Base-by-base conservation (phyloP, 1,140 invertebrate genomes). In the Meteorus sp. region DNA sequence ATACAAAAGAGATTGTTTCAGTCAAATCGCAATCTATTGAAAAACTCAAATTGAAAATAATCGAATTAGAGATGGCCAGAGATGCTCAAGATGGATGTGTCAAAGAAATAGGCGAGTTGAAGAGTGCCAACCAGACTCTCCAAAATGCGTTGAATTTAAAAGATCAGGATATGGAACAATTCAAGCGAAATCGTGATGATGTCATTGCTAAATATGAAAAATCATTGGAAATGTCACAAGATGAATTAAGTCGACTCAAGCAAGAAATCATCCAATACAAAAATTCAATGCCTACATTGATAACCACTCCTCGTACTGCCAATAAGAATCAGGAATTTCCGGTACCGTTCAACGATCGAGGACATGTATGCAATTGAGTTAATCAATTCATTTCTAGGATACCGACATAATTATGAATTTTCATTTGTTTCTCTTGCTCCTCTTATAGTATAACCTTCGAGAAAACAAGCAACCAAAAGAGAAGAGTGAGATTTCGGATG, bases 131-230 rank as follows among this genome's bases (percentile, higher is more conserved):
- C 11, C 22, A 7, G 5, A 31, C n/a, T 22, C 20, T 48, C 9
- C 23, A 25, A 15, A 56, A 20, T 9, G 41, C 13, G 1, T n/a
- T 65, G 2, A 37, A 31, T 25, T 20, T 56, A n/a, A 65, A 60
- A 7, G 67, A 76, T 3, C 56, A 17, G 0, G 75, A 78, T 44
- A 68, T 78, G 66, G 61, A 75, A 20, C 15, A 60, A 3, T 79
- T 77, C 39, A 66, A 53, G 41, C 71, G 61, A 37, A 71, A 76
- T 60, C 65, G 74, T 11, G 61, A 76, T 29, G 59, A 62, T 5
- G 70, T 63, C 7, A 59, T 76, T 2, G 19, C 22, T 0, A 75
- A 64, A 37, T 78, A 76, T 25, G 77, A 79, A 48, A 29, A 44
- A 3, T 63, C 77, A n/a, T 63, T 77, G 1, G 65, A 68, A 35